Conservation (phyloP, 2,113 vertebrate species). For the Narcine bancroftii region DNA sequence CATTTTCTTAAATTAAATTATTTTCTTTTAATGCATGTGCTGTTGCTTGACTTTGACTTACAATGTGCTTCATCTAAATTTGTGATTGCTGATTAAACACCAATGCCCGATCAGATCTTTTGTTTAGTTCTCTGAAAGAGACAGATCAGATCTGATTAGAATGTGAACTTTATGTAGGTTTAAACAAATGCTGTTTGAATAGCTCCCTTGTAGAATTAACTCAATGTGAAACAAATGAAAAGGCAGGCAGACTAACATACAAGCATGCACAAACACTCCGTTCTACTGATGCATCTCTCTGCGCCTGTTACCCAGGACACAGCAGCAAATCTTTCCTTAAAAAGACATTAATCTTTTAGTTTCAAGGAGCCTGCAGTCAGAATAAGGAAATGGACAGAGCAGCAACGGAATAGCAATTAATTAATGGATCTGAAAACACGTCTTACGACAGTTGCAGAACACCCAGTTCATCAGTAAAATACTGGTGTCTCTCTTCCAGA, state of each 20-base stretch:
- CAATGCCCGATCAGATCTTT: background rate
- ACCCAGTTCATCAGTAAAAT: background rate
- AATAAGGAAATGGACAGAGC: background rate
- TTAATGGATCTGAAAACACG: background rate
- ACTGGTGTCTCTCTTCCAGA: background rate
- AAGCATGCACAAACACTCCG: background rate
- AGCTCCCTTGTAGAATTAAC: slow-evolving; percentile 19
- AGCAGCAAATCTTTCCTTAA: background rate
- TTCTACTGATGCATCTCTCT: background rate
- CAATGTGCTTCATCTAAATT: background rate
- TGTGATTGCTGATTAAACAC: background rate
- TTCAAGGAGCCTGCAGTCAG: background rate
- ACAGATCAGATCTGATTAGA: background rate
- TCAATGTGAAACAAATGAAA: background rate
- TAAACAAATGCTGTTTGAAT: slow-evolving; percentile 12
- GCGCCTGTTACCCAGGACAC: background rate
- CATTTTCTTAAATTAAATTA: background rate
- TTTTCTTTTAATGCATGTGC: background rate
- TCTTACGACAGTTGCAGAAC: background rate
- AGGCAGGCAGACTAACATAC: background rate
- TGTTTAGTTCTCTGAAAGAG: background rate
- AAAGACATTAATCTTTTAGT: slow-evolving; percentile 22
- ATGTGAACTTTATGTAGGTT: background rate
- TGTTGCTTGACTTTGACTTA: too few species aligned
- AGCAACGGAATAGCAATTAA: slow-evolving; percentile 9